Percentiles rank a stretch among this genome's conserved stretches.
phyloP scores from a whole-genome alignment of 2,113 vertebrate species.

The Ammodytes dubius region DNA sequence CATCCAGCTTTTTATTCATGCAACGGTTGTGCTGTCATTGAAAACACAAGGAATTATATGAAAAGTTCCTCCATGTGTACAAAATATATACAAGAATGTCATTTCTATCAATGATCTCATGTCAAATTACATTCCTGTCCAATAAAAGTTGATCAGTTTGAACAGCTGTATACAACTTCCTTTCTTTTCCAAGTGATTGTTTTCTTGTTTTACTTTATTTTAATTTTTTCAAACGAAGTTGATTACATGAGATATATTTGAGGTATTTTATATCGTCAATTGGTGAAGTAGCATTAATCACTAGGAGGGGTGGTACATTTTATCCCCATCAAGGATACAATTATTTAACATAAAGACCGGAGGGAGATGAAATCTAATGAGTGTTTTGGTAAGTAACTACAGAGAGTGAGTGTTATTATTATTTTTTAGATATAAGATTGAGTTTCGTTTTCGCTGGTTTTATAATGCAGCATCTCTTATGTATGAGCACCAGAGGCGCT shows the following conservation, averaged over 20 bases:
- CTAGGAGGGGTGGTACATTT: no score
- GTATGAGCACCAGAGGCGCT: conserved; percentile 39
- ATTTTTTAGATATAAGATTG: no score
- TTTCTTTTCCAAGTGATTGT: not conserved
- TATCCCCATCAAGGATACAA: no score
- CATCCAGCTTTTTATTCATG: conserved; percentile 14
- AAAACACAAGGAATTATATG: not conserved
- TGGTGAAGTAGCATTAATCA: no score
- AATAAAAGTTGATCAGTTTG: conserved; percentile 47
- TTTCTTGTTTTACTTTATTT: not conserved
- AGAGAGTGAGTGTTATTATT: not conserved
- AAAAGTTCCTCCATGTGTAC: conserved; percentile 4
- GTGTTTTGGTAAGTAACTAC: not conserved
- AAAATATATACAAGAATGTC: not conserved
- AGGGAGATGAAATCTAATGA: not conserved
- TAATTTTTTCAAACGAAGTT: no score
- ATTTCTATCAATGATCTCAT: not conserved
- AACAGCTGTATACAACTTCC: not conserved
- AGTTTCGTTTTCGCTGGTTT: not conserved
- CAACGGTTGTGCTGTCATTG: not conserved
- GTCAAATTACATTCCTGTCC: conserved; percentile 33
- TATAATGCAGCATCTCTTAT: not conserved
- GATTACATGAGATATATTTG: no score
- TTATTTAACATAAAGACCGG: not conserved
- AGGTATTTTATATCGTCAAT: no score